A percentile compares a stretch with the other conserved stretches of the same genome.
Evolutionary conservation across 2,797 vertebrate genomes (phyloP).

Genomic region (Delichon dasypus): DNA sequence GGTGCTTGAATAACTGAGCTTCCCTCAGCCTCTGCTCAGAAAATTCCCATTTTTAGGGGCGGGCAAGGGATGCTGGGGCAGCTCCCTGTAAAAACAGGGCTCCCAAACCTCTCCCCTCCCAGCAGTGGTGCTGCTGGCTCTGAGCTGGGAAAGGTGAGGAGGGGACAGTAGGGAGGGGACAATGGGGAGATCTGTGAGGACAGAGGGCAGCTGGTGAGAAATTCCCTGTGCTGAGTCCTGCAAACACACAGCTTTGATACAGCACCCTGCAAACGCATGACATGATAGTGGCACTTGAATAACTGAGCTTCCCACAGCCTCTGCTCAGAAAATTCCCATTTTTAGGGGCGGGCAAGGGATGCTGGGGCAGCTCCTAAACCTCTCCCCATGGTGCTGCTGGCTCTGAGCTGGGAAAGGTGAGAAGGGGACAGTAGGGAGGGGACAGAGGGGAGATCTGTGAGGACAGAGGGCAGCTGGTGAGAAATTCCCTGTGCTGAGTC

Average conservation of each 20-base stretch:
- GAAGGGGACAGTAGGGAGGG: background rate
- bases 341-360: background rate
- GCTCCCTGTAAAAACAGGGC: background rate
- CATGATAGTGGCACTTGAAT: background rate
- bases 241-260: no score
- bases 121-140: background rate
- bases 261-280: no score
- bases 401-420: background rate
- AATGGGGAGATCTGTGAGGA: no score
- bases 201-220: background rate
- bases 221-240: background rate
- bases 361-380: background rate
- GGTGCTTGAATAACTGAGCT: background rate
- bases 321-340: background rate
- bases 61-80: background rate
- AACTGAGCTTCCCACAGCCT: background rate
- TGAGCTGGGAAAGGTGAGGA: background rate
- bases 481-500: background rate
- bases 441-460: no score
- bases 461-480: background rate
- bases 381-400: fast-evolving
- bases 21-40: background rate
- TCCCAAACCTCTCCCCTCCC: fast-evolving
- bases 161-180: no score
- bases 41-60: background rate